phyloP scores from a whole-genome alignment of 92 coral and sea anemone species.

The Porites evermanni region DNA sequence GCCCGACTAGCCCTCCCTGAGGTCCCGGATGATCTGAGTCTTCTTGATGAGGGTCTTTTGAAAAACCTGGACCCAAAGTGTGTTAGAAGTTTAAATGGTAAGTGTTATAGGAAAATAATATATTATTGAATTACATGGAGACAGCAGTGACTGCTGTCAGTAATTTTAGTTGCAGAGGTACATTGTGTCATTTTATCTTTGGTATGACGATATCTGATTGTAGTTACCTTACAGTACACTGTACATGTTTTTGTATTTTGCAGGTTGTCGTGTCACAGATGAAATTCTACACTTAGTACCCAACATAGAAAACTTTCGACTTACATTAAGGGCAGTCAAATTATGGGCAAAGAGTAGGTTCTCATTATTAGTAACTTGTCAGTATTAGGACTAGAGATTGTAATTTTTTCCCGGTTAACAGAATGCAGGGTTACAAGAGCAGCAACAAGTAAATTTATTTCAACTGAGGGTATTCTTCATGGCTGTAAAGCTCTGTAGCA shows the following conservation, averaged over 20 bases:
- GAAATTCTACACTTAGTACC: slow-evolving; percentile 95
- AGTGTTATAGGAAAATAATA: background rate
- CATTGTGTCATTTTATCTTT: background rate
- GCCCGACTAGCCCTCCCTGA: slow-evolving; percentile 95
- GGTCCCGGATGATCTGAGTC: slow-evolving; percentile 88
- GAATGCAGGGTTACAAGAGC: too few species aligned
- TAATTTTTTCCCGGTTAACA: too few species aligned
- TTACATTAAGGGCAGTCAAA: slow-evolving; percentile 87
- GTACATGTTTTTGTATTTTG: background rate
- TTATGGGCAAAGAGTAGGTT: slow-evolving; percentile 98
- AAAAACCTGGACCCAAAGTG: slow-evolving; percentile 93
- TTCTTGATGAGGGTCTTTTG: slow-evolving; percentile 86
- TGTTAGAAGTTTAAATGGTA: slow-evolving; percentile 91
- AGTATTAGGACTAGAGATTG: background rate
- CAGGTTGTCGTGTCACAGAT: slow-evolving; percentile 98
- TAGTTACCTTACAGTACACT: background rate
- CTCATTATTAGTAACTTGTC: background rate
- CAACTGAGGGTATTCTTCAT: too few species aligned
- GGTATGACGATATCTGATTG: background rate
- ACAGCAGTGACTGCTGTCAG: background rate
- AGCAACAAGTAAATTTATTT: too few species aligned
- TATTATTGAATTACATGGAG: background rate
- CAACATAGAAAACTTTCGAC: slow-evolving; percentile 85
- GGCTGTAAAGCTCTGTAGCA: too few species aligned
- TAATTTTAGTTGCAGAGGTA: too few species aligned